Evolutionary conservation across 2,113 vertebrate species (phyloP).

Genomic region (Macquaria australasica): DNA sequence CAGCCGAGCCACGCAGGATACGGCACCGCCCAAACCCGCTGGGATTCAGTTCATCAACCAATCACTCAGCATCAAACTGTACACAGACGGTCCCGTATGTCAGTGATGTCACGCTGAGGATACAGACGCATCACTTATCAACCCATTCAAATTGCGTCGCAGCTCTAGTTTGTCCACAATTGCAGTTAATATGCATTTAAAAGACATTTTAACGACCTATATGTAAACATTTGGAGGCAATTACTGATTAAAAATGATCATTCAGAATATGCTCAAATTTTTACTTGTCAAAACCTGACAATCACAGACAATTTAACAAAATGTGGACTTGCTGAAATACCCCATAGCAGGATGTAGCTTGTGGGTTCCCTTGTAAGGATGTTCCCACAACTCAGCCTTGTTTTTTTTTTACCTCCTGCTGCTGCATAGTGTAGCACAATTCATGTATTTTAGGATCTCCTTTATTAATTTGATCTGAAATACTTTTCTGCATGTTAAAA

Average conservation of each 20-base stretch:
- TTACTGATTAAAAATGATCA: background rate
- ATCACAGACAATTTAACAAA: background rate
- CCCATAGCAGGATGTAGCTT: background rate
- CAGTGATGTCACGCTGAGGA: background rate
- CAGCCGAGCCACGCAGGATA: constrained; percentile 48
- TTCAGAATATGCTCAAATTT: background rate
- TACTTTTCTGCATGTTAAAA: background rate
- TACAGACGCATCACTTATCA: background rate
- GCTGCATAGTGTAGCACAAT: background rate
- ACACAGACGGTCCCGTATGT: background rate
- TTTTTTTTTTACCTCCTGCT: background rate
- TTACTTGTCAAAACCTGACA: background rate
- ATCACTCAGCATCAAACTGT: constrained; percentile 38
- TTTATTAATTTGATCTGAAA: too few relatives aligned
- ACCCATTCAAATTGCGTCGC: background rate
- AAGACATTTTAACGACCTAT: background rate
- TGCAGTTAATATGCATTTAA: background rate
- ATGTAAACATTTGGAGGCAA: background rate
- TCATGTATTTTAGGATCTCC: background rate
- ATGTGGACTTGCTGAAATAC: background rate
- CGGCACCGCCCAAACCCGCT: constrained; percentile 63
- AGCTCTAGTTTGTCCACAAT: background rate
- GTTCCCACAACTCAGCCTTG: too few relatives aligned
- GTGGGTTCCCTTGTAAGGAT: background rate
- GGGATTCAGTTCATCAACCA: constrained; percentile 59